Evolutionary conservation across 2,888 invertebrate species (phyloP), one percentile per base, ranked within the genome.

Genomic region (Sarcophaga variegata): DNA sequence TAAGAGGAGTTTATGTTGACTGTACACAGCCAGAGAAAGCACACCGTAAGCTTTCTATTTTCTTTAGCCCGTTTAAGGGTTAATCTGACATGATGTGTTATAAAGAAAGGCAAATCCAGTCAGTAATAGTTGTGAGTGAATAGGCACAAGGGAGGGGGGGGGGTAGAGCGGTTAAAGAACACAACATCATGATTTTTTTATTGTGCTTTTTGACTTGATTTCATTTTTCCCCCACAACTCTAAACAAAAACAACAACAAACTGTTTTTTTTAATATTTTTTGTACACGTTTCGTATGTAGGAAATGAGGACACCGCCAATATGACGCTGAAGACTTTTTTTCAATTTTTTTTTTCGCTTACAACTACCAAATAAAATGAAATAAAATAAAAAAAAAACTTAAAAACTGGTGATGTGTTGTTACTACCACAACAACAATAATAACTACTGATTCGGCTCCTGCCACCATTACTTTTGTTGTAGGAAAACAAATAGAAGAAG

Each of bases 241-340:
- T 69, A 81, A 75, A 74, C 63, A 74, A 64, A 5, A 69, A 54
- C 12, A 59, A 47, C 62, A 62, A 74, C 64, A 63, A 60, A 45
- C 54, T 37, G 60, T 37, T 59, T 59, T 63, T 45, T 54, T 45
- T 67, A 47, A 4, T 6, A 45, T 20, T 62, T 62, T 62, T 20
- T 62, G 20, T 62, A 17, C 20, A 10, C 20, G 62, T n/a, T 59
- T 12, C 70, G 25, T 49, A 69, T 69, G 64, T 77, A 59, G 69
- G 74, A 83, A 87, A 84, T 84, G 78, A 81, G 87, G 71, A 84
- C 87, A 79, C 75, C 84, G 87, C 74, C 87, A 84, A 82, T 81
- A 75, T 71, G 87, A 79, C 87, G 87, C 87, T 76, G 76, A 76
- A 75, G 75, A 81, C n/a, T 47, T 62, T 78, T 47, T 78, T 49